Base-by-base conservation (phyloP, 2,888 invertebrate species). In the Strigamia crassipes region DNA sequence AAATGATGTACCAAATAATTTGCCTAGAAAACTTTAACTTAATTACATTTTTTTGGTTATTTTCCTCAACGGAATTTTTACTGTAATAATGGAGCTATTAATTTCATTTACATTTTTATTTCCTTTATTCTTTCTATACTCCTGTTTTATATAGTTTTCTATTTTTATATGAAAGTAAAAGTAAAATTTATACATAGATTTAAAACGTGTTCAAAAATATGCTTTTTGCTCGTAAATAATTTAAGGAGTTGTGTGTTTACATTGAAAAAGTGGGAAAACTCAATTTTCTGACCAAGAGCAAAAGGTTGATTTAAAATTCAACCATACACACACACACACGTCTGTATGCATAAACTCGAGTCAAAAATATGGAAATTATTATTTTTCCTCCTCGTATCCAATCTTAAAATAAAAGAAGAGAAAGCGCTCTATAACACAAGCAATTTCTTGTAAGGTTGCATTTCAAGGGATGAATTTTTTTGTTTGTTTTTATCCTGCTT, bases 1-100 rank as follows among this genome's bases (percentile, higher is more conserved):
- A 73, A 73, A 73, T 73, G 73, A 73, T 73, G 73, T 73, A 73
- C 73, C 73, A 73, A 73, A 73, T 73, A 27, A 73, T 73, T 73
- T 73, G 73, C 73, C 73, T 73, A 31, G 73, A 73, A 73, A 73
- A 73, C 31, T 73, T 73, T 73, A 31, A 73, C 31, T 73, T 73
- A 73, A 73, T 73, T 73, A 73, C 73, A 73, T 73, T 73, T 73
- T 73, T 73, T 73, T 27, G 13, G 8, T 27, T 73, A n/a, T 73
- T 73, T 73, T 73, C 23, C 73, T 73, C 73, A 4, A 31, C n/a
- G 73, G 73, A 73, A 73, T 73, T 73, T 73, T 73, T 73, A 73
- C 13, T 73, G 73, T 73, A 73, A 73, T 73, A 66, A 66, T 21
- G 13, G 8, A 9, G 18, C 61, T n/a, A 61, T n/a, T 61, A 9